Percentiles rank a stretch among this genome's conserved stretches.
Conservation (phyloP, 2,113 vertebrate genomes). For the Orycteropus afer region DNA sequence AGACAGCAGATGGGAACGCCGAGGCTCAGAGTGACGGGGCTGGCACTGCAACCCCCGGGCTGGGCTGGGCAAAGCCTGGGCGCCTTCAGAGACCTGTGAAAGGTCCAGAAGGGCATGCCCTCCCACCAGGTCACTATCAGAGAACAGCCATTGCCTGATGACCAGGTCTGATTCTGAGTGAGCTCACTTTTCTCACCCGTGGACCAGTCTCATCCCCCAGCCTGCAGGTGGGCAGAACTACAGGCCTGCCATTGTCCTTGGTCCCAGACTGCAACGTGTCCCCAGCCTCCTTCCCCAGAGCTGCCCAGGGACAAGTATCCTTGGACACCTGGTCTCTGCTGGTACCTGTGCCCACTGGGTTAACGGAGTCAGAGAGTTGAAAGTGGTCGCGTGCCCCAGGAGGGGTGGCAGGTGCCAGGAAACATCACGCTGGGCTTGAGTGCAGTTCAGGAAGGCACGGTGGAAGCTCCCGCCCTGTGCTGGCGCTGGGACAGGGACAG, state of each 20-base stretch:
- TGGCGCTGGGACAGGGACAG: rapidly evolving
- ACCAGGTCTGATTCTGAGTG: background rate
- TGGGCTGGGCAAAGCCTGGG: background rate
- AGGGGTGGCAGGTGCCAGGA: background rate
- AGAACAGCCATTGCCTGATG: background rate
- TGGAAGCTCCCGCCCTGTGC: background rate
- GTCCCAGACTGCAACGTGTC: background rate
- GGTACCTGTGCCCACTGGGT: background rate
- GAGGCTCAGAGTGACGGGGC: background rate
- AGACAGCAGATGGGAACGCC: background rate
- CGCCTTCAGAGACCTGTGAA: background rate
- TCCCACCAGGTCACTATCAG: background rate
- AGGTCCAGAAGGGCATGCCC: background rate
- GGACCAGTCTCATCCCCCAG: background rate
- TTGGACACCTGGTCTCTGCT: background rate
- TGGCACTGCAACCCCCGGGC: background rate
- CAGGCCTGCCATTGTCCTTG: background rate
- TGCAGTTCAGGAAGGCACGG: background rate
- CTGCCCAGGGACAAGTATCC: background rate
- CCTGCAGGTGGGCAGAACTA: background rate
- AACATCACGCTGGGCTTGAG: background rate
- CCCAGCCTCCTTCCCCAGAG: background rate
- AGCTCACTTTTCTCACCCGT: background rate
- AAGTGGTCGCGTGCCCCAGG: background rate
- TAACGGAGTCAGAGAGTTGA: background rate